Percentiles rank a stretch among this genome's conserved stretches.
Evolutionary conservation across 1,140 invertebrate species (phyloP).

Genomic region (Dufourea novaeangliae): DNA sequence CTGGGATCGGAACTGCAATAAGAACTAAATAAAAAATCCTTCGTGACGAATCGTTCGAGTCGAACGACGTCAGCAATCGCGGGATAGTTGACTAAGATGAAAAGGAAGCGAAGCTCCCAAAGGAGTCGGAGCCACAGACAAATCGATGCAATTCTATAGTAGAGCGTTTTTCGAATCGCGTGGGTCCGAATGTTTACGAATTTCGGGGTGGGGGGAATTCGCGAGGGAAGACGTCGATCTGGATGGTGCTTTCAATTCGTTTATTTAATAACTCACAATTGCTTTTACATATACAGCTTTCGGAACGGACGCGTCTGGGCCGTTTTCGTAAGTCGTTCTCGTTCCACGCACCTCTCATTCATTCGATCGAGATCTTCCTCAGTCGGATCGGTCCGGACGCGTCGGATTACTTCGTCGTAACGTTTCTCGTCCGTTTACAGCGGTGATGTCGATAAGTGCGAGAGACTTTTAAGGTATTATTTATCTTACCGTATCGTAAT

Average conservation of each 20-base stretch:
- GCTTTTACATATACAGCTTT: constrained; percentile 70
- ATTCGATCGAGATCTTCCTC: neutral
- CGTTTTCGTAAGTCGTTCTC: too few species aligned
- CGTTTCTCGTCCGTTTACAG: constrained; percentile 33
- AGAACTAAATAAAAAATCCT: neutral
- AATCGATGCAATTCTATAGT: too few species aligned
- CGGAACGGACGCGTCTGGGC: constrained; percentile 32
- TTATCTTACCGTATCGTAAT: constrained; percentile 50
- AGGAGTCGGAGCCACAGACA: neutral
- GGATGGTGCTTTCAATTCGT: constrained; percentile 58
- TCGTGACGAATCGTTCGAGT: neutral
- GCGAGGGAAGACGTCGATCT: neutral
- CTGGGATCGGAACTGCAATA: neutral
- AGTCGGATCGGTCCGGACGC: neutral
- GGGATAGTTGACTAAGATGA: neutral
- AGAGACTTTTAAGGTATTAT: constrained; percentile 49
- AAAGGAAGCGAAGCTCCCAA: neutral
- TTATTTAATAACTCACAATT: constrained; percentile 70
- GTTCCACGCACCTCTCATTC: neutral
- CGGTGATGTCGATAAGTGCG: constrained; percentile 57
- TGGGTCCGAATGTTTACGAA: too few species aligned
- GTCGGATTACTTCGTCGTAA: constrained; percentile 46
- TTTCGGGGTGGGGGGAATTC: neutral
- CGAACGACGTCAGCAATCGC: neutral
- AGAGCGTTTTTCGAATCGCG: too few species aligned